Percentiles rank a stretch among this genome's conserved stretches.
These are phyloP conservation scores for Acanthopagrus latus DNA, from an alignment of 2,797 vertebrate species.

Conservation along the genomic window DNA sequence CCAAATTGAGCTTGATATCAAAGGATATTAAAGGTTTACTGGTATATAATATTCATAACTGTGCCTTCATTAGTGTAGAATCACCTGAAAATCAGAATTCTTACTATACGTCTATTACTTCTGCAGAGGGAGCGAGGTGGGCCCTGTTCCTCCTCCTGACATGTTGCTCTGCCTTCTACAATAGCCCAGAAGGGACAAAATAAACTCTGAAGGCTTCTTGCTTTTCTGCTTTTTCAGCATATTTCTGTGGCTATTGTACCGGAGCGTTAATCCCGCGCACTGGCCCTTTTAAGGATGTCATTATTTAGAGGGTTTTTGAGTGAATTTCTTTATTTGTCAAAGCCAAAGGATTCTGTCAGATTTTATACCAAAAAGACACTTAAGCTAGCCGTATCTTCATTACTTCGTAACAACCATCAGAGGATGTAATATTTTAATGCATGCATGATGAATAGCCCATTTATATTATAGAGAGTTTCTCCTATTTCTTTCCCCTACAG, in stretches of 20 bases:
- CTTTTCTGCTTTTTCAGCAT: no score
- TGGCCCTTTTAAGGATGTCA: background rate
- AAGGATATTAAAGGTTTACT: background rate
- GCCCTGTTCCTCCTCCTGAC: no score
- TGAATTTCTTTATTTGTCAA: conserved; percentile 1
- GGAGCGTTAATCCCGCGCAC: no score
- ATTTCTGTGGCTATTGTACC: no score
- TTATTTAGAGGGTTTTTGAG: background rate
- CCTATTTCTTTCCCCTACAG: conserved; percentile 32
- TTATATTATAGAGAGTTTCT: conserved; percentile 4
- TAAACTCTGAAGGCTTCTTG: no score
- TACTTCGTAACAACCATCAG: conserved; percentile 3
- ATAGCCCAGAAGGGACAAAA: no score
- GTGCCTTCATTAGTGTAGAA: no score
- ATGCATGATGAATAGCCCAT: conserved; percentile 2
- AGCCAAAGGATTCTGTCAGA: background rate
- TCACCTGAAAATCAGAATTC: no score
- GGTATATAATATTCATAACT: no score
- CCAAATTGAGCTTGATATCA: background rate
- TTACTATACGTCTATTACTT: no score
- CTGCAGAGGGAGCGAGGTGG: no score
- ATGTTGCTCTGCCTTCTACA: no score
- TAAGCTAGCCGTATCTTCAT: background rate
- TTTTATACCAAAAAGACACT: background rate
- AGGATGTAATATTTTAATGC: background rate